These are phyloP conservation scores for Sesamia inferens DNA, from an alignment of 2,888 invertebrate species.

Conservation along the genomic window DNA sequence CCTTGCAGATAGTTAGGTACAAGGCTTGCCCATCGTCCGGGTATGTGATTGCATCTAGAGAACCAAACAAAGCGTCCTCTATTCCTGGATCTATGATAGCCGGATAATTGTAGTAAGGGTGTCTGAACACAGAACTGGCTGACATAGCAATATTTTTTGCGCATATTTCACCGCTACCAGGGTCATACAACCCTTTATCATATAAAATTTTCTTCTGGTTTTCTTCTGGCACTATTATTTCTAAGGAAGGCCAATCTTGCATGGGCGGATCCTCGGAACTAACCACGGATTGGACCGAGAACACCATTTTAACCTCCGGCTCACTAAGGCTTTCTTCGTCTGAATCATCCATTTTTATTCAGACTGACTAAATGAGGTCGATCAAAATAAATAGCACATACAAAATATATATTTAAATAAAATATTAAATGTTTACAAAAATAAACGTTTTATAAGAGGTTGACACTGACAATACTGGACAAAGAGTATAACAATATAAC, in stretches of 20 bases:
- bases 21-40: slow-evolving; percentile 79
- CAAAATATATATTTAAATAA: slow-evolving; percentile 19
- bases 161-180: slow-evolving; percentile 81
- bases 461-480: slow-evolving; percentile 22
- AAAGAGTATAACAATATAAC: too few relatives aligned
- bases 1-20: slow-evolving; percentile 77
- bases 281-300: slow-evolving; percentile 62
- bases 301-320: slow-evolving; percentile 34
- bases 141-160: slow-evolving; percentile 75
- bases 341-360: slow-evolving; percentile 52
- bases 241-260: slow-evolving; percentile 81
- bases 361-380: background rate
- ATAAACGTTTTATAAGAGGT: slow-evolving; percentile 29
- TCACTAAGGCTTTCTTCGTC: slow-evolving; percentile 28
- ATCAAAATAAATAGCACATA: slow-evolving; percentile 22
- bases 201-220: slow-evolving; percentile 70
- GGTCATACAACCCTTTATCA: slow-evolving; percentile 72
- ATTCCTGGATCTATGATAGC: slow-evolving; percentile 82
- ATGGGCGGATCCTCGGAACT: slow-evolving; percentile 79
- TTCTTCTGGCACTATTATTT: slow-evolving; percentile 65
- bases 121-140: slow-evolving; percentile 74
- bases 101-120: slow-evolving; percentile 81
- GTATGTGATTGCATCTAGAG: slow-evolving; percentile 68
- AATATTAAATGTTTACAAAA: background rate
- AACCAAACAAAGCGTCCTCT: slow-evolving; percentile 70